Evolutionary conservation across 2,888 invertebrate genomes (phyloP).

Genomic region (Spilosoma lubricipeda): DNA sequence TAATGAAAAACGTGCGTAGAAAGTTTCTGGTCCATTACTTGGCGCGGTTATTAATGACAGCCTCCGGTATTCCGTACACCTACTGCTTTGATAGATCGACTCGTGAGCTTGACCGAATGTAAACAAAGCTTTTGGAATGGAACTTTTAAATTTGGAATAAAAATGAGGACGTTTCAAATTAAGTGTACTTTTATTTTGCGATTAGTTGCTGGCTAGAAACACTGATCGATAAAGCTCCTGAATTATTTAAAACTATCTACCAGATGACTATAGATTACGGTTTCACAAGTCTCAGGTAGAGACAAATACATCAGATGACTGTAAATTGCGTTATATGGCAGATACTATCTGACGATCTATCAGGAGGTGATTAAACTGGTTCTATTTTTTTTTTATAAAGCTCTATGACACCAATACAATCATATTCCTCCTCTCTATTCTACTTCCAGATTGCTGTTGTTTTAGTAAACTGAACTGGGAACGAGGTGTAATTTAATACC

Average conservation of each 20-base stretch:
- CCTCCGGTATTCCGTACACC: slow-evolving; percentile 56
- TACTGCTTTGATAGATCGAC: slow-evolving; percentile 66
- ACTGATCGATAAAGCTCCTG: no score
- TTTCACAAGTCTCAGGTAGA: no score
- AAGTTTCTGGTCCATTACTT: slow-evolving; percentile 73
- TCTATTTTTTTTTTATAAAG: neutral
- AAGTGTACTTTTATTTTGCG: neutral
- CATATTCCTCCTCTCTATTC: neutral
- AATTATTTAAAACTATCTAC: no score
- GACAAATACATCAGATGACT: no score
- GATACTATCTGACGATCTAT: no score
- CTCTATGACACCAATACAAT: neutral
- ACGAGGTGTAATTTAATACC: neutral
- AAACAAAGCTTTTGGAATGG: slow-evolving; percentile 55
- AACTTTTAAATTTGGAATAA: slow-evolving; percentile 9
- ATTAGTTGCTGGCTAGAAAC: neutral
- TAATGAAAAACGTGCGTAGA: slow-evolving; percentile 81
- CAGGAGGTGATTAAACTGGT: no score
- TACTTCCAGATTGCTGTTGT: neutral
- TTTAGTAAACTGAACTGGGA: neutral
- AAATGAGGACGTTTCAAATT: neutral
- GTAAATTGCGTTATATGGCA: no score
- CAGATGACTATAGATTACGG: no score
- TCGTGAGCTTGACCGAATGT: slow-evolving; percentile 61
- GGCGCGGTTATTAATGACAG: slow-evolving; percentile 69